Percentiles rank a stretch among this genome's conserved stretches.
phyloP scores from a whole-genome alignment of 2,113 vertebrate species.

The Raja brachyura region DNA sequence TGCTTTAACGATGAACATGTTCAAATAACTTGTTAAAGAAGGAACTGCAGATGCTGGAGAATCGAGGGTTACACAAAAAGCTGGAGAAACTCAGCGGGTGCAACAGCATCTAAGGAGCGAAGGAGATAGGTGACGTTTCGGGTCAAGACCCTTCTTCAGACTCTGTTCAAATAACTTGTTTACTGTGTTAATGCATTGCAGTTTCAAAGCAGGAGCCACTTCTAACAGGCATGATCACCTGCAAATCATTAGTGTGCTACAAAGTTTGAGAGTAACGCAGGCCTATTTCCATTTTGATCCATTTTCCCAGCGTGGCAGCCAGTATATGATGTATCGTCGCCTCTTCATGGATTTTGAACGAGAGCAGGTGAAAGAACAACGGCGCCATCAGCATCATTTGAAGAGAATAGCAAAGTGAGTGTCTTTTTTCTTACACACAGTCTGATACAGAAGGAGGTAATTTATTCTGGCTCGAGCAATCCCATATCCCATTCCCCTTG shows the following conservation, averaged over 20 bases:
- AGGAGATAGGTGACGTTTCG: too few species aligned
- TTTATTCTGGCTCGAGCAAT: background rate
- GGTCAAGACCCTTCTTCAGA: too few species aligned
- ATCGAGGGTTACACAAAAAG: too few species aligned
- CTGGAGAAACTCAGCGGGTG: too few species aligned
- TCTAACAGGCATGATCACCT: background rate
- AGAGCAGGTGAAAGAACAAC: conserved; percentile 69
- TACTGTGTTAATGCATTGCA: background rate
- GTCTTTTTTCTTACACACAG: background rate
- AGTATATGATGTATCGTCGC: conserved; percentile 68
- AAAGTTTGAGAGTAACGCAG: background rate
- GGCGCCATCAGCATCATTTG: conserved; percentile 62
- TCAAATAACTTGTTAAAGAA: too few species aligned
- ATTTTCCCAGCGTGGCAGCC: conserved; percentile 59
- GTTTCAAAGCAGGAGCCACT: background rate
- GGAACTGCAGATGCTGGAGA: too few species aligned
- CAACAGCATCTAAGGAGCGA: too few species aligned
- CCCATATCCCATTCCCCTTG: background rate
- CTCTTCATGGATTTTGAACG: conserved; percentile 74
- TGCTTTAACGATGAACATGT: background rate
- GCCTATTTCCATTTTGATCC: background rate
- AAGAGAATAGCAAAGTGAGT: conserved; percentile 60
- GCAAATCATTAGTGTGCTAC: background rate
- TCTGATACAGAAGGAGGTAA: too few species aligned
- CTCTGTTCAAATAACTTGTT: background rate